Evolutionary conservation across 1,140 invertebrate species (phyloP), one percentile per base, ranked within the genome.

Genomic region (Cephus cinctus): DNA sequence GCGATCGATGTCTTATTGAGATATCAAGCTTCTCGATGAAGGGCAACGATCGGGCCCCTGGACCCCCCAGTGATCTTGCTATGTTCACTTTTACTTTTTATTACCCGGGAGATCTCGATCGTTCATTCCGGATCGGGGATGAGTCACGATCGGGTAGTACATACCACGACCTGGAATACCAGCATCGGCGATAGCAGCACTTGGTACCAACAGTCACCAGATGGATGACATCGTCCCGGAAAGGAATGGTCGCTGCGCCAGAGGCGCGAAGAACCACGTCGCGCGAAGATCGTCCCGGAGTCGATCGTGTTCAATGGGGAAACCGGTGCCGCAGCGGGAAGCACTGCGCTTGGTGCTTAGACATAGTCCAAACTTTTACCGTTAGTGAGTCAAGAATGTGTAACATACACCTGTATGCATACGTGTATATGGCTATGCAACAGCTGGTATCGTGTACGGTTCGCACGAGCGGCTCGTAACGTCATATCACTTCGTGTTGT

Each of bases 401-500:
- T 5, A n/a, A 5, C 18, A 41, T 41, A 22, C 16, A 40, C 15
- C 5, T 40, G 15, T 40, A 40, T 21, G 25, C 2, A 20, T 20
- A 22, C 16, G 19, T 40, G 21, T 40, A 11, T 21, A 40, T 22
- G 19, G 21, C 21, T 40, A 40, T 19, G 68, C 65, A 72, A 68
- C 67, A 69, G 68, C 69, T 69, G 68, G 71, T 72, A 71, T 69
- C 69, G 65, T 56, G 62, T 69, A 67, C 63, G 63, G 54, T 68
- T 69, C 61, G 61, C 67, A 71, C 65, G 70, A 69, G 67, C 63
- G 50, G 63, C 65, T 67, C 65, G 65, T 71, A 73, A 71, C 65
- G 70, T 63, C 54, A 52, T 69, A 65, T 68, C 63, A 64, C n/a
- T n/a, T 54, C 59, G 59, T 55, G 54, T 47, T 56, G 50, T 41